phyloP scores from a whole-genome alignment of 2,113 vertebrate genomes.

The Paedocypris sp. region DNA sequence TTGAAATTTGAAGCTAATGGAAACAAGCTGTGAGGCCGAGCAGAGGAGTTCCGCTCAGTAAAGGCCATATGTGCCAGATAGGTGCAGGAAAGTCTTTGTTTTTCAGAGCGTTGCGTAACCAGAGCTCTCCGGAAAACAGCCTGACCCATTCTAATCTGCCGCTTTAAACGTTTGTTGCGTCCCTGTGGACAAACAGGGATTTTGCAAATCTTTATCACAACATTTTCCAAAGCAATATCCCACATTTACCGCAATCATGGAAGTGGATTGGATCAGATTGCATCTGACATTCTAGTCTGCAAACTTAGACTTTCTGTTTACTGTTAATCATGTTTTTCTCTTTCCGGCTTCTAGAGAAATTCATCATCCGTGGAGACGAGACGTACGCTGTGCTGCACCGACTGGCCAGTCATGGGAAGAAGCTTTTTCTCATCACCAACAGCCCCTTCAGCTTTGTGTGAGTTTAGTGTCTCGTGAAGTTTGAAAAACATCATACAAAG shows the following conservation, averaged over 20 bases:
- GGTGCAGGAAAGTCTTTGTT: background rate
- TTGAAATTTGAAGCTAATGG: background rate
- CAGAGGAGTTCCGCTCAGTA: too few relatives aligned
- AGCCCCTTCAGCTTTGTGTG: slow-evolving; percentile 80
- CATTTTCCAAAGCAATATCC: background rate
- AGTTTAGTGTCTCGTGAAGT: slow-evolving; percentile 36
- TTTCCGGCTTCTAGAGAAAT: slow-evolving; percentile 57
- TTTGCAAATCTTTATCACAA: background rate
- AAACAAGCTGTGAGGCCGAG: background rate
- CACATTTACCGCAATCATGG: background rate
- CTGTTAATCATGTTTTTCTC: background rate
- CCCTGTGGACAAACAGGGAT: background rate
- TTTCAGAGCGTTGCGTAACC: slow-evolving; percentile 1
- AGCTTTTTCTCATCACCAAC: slow-evolving; percentile 79
- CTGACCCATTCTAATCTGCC: background rate
- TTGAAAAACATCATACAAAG: background rate
- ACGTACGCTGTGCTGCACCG: slow-evolving; percentile 68
- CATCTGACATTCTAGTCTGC: background rate
- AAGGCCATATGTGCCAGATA: background rate
- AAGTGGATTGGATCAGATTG: background rate
- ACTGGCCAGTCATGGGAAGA: slow-evolving; percentile 61
- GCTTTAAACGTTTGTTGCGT: background rate
- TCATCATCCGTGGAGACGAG: slow-evolving; percentile 67
- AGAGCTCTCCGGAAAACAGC: background rate
- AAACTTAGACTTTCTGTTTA: background rate